A percentile compares a stretch with the other conserved stretches of the same genome.
These are phyloP conservation scores for Drosophila pandora DNA, from an alignment of 1,140 invertebrate species.

Conservation along the genomic window DNA sequence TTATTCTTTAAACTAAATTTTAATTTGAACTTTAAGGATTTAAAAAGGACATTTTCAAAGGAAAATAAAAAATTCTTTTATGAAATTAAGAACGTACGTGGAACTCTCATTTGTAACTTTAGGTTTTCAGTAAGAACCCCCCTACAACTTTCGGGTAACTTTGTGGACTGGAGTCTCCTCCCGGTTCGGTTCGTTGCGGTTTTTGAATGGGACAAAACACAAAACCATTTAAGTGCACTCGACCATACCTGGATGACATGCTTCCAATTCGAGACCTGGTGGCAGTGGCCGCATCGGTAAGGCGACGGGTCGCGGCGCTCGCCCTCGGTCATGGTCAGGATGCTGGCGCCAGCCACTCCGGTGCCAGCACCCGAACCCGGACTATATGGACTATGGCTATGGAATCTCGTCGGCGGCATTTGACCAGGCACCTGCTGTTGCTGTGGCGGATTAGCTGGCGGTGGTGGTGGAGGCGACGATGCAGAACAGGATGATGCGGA, in stretches of 20 bases:
- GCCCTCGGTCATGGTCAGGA: slow-evolving; percentile 72
- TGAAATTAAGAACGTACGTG: too few species aligned
- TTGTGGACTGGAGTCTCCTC: neutral
- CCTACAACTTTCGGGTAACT: neutral
- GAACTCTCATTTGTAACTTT: neutral
- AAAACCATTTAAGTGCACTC: slow-evolving; percentile 65
- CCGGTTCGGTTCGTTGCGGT: slow-evolving; percentile 25
- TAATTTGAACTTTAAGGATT: too few species aligned
- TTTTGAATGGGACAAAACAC: slow-evolving; percentile 78
- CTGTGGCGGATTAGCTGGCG: slow-evolving; percentile 50
- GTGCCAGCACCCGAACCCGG: slow-evolving; percentile 10
- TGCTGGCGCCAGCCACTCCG: slow-evolving; percentile 21
- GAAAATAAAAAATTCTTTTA: too few species aligned
- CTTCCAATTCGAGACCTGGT: slow-evolving; percentile 91
- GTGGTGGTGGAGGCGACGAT: slow-evolving; percentile 42
- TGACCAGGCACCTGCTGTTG: slow-evolving; percentile 24
- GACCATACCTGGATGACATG: slow-evolving; percentile 90
- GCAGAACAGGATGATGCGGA: slow-evolving; percentile 32
- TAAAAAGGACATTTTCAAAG: too few species aligned
- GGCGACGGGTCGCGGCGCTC: slow-evolving; percentile 84
- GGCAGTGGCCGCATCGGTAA: slow-evolving; percentile 90
- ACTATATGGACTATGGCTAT: slow-evolving; percentile 77
- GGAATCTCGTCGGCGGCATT: slow-evolving; percentile 50
- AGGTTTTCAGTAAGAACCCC: neutral
- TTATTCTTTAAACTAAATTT: too few species aligned